Conservation (phyloP, 2,797 vertebrate genomes). For the Acanthiza pusilla region DNA sequence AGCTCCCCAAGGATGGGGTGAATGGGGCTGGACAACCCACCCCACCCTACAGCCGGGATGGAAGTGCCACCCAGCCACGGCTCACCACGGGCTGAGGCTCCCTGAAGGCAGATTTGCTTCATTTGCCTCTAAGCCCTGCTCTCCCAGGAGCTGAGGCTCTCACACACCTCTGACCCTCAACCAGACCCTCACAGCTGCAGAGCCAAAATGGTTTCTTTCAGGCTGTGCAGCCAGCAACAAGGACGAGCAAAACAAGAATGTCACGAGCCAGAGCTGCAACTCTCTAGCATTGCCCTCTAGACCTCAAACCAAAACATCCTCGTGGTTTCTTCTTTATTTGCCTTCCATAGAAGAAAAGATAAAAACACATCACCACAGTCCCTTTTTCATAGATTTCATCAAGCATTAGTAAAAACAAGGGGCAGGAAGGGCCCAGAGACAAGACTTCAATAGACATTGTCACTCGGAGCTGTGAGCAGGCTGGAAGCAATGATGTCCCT, state of each 20-base stretch:
- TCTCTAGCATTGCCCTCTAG: neutral
- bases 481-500: neutral
- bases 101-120: neutral
- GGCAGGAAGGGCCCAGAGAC: neutral
- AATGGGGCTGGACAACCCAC: neutral
- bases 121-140: neutral
- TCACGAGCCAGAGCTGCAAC: neutral
- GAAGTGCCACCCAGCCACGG: neutral
- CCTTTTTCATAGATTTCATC: neutral
- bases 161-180: neutral
- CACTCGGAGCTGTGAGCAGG: neutral
- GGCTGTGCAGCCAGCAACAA: neutral
- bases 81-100: rapidly evolving
- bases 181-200: neutral
- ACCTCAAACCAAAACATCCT: neutral
- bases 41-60: neutral
- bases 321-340: neutral
- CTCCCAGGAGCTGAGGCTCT: neutral
- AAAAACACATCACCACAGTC: rapidly evolving
- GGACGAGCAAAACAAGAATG: neutral
- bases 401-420: neutral
- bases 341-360: neutral
- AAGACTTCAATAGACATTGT: neutral
- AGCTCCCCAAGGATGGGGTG: rapidly evolving
- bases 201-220: neutral